Evolutionary conservation across 2,113 vertebrate genomes (phyloP), one percentile per base, ranked within the genome.

Genomic region (Stigmatopora nigra): DNA sequence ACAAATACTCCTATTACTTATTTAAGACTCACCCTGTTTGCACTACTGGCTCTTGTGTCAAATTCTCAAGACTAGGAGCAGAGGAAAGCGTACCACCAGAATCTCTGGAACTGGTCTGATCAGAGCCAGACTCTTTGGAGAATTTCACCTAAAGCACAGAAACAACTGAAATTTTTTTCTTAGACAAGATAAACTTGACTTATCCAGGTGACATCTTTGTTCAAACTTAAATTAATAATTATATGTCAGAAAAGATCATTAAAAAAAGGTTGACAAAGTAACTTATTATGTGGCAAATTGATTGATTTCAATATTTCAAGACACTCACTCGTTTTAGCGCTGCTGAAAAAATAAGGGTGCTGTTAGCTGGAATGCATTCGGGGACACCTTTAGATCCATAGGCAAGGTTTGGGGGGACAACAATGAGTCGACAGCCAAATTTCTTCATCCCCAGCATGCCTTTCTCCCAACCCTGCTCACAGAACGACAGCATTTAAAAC

Each of bases 381-480:
- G 91, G 67, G 25, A 93, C 76, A 0, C 95, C 95, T 76, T 95
- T 93, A 19, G 93, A 76, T 25, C 94, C 95, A 0, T 94, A 92
- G 3, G 90, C 94, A n/a, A 89, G 84, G 4, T 81, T 72, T 0
- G 95, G 90, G 0, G 97, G 97, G 63, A 98, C 71, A 12, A 97
- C 68, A 7, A 98, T 88, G 17, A 94, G 74, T 1, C 97, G 91
- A 13, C 86, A 86, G 0, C 93, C 93, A 10, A 91, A 90, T 84
- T 96, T 99, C 72, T 82, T 93, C 93, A 99, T 94, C 46, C 93
- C 94, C 61, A 92, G 65, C 92, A 99, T 95, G 22, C 95, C 97
- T 53, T 98, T 92, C 69, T 99, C 96, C 95, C 94, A 99, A 68
- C 92, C 93, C 97, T 99, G 84, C 0, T 22, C 14, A 72, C 1